Conservation (phyloP, 2,888 invertebrate genomes). For the Tiliacea aurago region DNA sequence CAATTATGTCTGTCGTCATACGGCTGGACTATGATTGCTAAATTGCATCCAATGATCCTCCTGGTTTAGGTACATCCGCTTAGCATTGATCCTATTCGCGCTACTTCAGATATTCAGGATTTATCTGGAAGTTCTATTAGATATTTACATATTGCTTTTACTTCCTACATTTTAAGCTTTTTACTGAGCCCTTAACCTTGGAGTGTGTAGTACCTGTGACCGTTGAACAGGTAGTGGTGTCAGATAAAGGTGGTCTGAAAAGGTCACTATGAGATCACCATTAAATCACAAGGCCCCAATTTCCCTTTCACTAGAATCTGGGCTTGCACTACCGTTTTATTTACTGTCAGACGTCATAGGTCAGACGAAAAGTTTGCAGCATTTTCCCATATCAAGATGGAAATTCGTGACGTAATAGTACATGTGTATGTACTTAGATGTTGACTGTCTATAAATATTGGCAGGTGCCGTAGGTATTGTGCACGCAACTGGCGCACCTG, state of each 20-base stretch:
- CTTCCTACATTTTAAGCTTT: conserved; percentile 1
- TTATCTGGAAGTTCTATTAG: neutral
- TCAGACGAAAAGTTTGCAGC: neutral
- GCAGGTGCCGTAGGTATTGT: conserved; percentile 57
- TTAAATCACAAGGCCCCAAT: conserved; percentile 49
- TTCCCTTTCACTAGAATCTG: conserved; percentile 53
- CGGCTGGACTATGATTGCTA: conserved; percentile 62
- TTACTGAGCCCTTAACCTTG: conserved; percentile 26
- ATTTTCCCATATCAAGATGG: conserved; percentile 10
- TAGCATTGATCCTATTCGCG: conserved; percentile 48
- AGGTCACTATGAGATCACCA: conserved; percentile 60
- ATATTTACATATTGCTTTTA: conserved; percentile 1
- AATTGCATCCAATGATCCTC: conserved; percentile 72
- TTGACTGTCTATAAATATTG: conserved; percentile 40
- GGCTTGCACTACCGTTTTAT: neutral
- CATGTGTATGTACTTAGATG: conserved; percentile 15
- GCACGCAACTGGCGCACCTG: conserved; percentile 57
- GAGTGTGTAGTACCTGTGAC: conserved; percentile 17
- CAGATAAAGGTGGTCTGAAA: conserved; percentile 32
- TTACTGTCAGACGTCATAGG: neutral
- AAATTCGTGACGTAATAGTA: conserved; percentile 31
- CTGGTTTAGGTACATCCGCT: conserved; percentile 68
- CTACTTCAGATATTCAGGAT: conserved; percentile 1
- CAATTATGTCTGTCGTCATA: conserved; percentile 65
- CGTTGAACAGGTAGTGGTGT: conserved; percentile 22